These are phyloP conservation scores for Anguilla marmorata DNA, from an alignment of 2,797 vertebrate species.

Conservation along the genomic window DNA sequence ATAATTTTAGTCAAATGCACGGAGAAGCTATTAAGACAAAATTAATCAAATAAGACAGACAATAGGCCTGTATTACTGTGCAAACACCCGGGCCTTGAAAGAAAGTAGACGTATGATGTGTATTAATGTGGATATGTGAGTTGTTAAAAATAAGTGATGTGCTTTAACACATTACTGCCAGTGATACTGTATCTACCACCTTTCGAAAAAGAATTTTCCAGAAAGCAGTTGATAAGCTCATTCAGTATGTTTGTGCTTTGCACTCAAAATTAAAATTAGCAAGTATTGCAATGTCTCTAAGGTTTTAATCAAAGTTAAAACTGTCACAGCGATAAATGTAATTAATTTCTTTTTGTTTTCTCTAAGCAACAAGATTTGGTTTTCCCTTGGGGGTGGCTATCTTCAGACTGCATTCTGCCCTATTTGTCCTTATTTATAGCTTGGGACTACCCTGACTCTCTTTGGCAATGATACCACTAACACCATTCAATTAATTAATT, in stretches of 20 bases:
- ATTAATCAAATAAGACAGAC: background rate
- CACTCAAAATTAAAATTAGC: conserved; percentile 60
- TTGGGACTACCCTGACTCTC: conserved; percentile 54
- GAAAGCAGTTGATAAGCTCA: conserved; percentile 48
- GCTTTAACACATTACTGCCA: background rate
- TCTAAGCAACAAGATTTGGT: conserved; percentile 72
- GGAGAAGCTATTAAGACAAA: background rate
- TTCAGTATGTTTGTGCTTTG: conserved; percentile 49
- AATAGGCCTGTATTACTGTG: background rate
- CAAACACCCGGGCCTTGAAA: background rate
- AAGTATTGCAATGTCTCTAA: conserved; percentile 55
- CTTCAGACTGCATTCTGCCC: conserved; percentile 66
- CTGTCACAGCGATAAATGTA: conserved; percentile 71
- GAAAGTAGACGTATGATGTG: background rate
- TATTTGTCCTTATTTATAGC: conserved; percentile 65
- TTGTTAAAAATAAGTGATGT: background rate
- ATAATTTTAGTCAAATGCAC: background rate
- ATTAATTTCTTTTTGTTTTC: conserved; percentile 71
- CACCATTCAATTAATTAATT: background rate
- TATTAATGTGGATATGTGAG: background rate
- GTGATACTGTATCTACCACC: background rate
- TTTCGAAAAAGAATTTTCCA: background rate
- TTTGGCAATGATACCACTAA: conserved; percentile 31
- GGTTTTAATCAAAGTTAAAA: conserved; percentile 72
- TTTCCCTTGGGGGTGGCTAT: conserved; percentile 64